phyloP scores from a whole-genome alignment of 2,113 vertebrate genomes.

The Paratilapia polleni region DNA sequence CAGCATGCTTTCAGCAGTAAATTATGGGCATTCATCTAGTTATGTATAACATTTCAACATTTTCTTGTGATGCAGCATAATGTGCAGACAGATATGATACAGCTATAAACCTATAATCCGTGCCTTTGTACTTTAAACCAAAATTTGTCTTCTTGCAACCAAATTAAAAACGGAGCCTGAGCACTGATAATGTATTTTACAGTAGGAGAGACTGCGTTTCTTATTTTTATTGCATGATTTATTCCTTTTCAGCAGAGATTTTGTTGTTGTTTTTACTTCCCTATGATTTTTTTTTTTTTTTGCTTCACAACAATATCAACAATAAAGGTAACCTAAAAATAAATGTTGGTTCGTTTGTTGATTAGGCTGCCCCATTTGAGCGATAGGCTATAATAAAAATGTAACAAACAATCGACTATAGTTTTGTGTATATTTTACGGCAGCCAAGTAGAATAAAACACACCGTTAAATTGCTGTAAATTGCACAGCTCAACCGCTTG shows the following conservation, averaged over 20 bases:
- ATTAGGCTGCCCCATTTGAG: too few relatives aligned
- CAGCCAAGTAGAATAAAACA: neutral
- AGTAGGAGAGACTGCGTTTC: neutral
- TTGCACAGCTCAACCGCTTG: neutral
- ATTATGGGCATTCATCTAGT: neutral
- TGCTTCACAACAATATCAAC: slow-evolving; percentile 4
- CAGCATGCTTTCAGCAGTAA: neutral
- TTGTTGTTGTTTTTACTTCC: neutral
- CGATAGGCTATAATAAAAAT: neutral
- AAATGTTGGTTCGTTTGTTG: neutral
- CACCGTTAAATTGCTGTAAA: neutral
- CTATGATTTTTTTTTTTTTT: neutral
- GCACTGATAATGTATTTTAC: slow-evolving; percentile 10
- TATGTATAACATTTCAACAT: neutral
- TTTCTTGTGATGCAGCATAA: neutral
- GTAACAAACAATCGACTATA: neutral
- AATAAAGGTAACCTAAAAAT: slow-evolving; percentile 4
- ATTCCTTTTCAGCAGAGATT: slow-evolving; percentile 24
- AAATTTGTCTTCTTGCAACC: neutral
- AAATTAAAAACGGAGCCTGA: neutral
- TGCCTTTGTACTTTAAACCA: neutral
- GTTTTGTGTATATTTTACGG: neutral
- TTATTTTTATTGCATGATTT: neutral
- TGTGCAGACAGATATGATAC: neutral
- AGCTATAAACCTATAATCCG: neutral